phyloP scores from a whole-genome alignment of 2,113 vertebrate species.

The Oncorhynchus keta region DNA sequence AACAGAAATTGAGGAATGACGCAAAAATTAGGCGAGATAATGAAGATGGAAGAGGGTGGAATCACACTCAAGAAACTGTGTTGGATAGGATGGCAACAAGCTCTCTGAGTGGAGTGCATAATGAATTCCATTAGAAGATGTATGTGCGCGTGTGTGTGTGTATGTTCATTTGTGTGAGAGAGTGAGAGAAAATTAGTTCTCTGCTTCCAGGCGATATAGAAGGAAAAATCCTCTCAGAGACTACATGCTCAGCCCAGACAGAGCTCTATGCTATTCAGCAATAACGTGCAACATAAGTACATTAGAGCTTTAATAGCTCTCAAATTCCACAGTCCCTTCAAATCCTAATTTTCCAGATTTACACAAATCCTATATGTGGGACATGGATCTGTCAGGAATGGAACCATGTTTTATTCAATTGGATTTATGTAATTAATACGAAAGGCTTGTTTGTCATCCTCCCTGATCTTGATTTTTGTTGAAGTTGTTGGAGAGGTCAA shows the following conservation, averaged over 20 bases:
- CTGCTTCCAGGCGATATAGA: slow-evolving; percentile 44
- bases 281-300: background rate
- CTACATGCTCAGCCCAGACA: background rate
- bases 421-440: slow-evolving; percentile 17
- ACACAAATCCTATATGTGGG: background rate
- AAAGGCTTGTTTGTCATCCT: slow-evolving; percentile 27
- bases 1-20: background rate
- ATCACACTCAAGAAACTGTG: background rate
- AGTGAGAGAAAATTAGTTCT: background rate
- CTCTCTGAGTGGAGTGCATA: slow-evolving; percentile 1
- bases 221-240: background rate
- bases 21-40: background rate
- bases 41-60: background rate
- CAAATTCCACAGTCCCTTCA: background rate
- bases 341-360: background rate
- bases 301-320: background rate
- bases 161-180: background rate
- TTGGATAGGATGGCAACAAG: background rate
- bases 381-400: background rate
- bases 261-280: background rate
- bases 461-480: slow-evolving; percentile 1
- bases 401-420: background rate
- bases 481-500: slow-evolving; percentile 28
- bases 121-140: background rate
- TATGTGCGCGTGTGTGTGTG: background rate